Conservation (phyloP, 37 sponge, comb jelly and placozoan genomes). For the Bolinopsis microptera region DNA sequence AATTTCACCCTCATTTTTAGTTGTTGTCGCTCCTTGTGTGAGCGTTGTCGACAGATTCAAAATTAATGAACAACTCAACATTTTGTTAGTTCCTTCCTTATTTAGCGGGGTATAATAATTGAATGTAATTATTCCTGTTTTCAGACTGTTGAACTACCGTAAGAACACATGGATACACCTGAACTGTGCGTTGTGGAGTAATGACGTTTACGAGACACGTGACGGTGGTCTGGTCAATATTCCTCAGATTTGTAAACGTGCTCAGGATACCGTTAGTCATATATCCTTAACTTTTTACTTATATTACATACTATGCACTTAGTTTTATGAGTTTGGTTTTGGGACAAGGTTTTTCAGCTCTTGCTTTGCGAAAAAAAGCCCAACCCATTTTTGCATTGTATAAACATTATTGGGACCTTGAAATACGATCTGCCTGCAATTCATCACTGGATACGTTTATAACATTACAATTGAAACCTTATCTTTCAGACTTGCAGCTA, state of each 20-base stretch:
- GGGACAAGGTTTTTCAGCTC: no score
- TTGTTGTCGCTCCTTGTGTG: not conserved
- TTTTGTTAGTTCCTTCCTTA: no score
- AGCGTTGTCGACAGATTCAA: no score
- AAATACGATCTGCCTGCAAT: not conserved
- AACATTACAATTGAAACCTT: not conserved
- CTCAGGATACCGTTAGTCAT: slow-evolving; percentile 18
- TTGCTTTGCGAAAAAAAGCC: no score
- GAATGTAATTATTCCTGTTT: no score
- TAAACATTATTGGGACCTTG: no score
- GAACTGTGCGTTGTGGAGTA: slow-evolving; percentile 59
- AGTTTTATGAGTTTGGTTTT: no score
- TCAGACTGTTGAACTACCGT: slow-evolving; percentile 31
- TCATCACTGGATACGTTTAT: not conserved
- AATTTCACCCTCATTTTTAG: not conserved
- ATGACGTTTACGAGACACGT: slow-evolving; percentile 44
- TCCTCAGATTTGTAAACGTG: slow-evolving; percentile 20
- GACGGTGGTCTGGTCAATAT: slow-evolving; percentile 17
- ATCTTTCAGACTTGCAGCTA: slow-evolving; percentile 12
- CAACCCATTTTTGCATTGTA: no score
- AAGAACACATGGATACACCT: not conserved
- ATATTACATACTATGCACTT: no score
- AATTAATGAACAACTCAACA: no score
- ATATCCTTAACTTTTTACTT: no score
- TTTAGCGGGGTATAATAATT: no score